Base-by-base conservation (phyloP, 1,140 invertebrate genomes). In the Tigriopus japonicus region DNA sequence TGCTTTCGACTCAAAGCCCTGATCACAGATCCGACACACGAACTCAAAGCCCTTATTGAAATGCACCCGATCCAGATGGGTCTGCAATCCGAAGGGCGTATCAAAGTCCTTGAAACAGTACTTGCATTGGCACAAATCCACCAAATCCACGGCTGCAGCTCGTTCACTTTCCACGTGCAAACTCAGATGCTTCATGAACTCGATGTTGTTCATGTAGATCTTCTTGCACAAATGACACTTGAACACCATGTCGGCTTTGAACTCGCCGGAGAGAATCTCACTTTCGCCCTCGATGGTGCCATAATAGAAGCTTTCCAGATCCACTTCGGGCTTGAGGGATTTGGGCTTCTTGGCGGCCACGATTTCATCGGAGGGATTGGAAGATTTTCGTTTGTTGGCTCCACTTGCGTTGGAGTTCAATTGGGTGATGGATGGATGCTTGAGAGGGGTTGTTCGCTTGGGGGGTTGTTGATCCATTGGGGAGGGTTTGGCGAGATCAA, bases 91-190 rank as follows among this genome's bases (percentile, higher is more conserved):
- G 63, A 71, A 71, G 10, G 70, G 71, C 14, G 72, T 73, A 61
- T 73, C 71, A 67, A 74, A 74, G 64, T 73, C 70, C 59, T 69
- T 69, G 63, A 69, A 73, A 63, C 72, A 74, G 60, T 73, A 69
- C 64, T 71, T 71, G 64, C 72, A 74, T 63, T 72, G 71, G 1
- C 69, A 71, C 1, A 73, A 66, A 63, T 74, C 72, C 64, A 65
- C 69, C 24, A 74, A 67, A 63, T 73, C 72, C 15, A 73, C 54
- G 68, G 68, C 55, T 71, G 71, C 64, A 69, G 70, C 52, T 42
- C 58, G 52, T 3, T 59, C 42, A 59, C 19, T 42, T 23, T 59
- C 58, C 13, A 59, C 42, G 42, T 59, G 58, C 6, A 59, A 45
- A 24, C 19, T 17, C 15, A 59, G 24, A 59, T 59, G 58, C 42